Percentiles rank a stretch among this genome's conserved stretches.
These are phyloP conservation scores for Narcine bancroftii DNA, from an alignment of 2,113 vertebrate genomes.

Conservation along the genomic window DNA sequence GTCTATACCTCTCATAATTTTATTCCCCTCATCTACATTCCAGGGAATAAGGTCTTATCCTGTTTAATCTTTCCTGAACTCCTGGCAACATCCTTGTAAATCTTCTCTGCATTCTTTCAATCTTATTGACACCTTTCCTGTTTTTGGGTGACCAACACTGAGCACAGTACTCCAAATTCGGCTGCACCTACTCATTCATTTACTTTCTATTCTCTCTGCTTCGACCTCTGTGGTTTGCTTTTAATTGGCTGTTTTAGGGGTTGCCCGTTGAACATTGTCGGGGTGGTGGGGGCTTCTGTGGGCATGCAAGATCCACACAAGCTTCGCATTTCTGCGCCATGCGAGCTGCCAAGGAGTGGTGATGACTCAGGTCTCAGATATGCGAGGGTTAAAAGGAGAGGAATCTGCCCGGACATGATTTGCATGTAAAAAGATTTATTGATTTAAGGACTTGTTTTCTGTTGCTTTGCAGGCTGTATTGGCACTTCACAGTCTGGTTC, in stretches of 20 bases:
- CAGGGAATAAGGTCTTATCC: too few relatives aligned
- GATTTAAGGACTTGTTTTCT: background rate
- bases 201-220: too few relatives aligned
- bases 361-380: background rate
- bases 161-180: too few relatives aligned
- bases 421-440: constrained; percentile 13
- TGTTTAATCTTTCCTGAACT: too few relatives aligned
- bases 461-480: background rate
- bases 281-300: background rate
- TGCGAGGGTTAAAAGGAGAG: background rate
- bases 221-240: too few relatives aligned
- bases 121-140: too few relatives aligned
- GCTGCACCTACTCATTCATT: too few relatives aligned
- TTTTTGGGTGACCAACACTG: too few relatives aligned
- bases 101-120: too few relatives aligned
- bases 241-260: background rate
- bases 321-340: background rate
- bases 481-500: background rate
- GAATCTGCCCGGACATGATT: background rate
- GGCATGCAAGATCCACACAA: background rate
- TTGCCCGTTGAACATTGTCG: background rate
- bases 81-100: too few relatives aligned
- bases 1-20: too few relatives aligned
- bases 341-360: background rate
- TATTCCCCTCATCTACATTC: too few relatives aligned